Base-by-base conservation (phyloP, 1,140 invertebrate species). In the Telenomus remus region DNA sequence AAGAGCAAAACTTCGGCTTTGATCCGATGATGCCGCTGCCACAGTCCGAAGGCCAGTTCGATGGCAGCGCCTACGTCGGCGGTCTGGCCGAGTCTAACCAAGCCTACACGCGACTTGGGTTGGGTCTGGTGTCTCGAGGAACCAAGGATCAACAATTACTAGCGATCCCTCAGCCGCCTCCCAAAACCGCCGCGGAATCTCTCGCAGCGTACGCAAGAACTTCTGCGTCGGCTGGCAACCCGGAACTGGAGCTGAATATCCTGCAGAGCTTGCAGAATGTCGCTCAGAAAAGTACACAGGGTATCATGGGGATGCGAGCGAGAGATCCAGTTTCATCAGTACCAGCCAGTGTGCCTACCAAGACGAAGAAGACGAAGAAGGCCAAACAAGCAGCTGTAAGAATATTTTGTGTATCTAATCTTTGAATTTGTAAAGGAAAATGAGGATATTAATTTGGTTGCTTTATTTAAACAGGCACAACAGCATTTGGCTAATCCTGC, bases 201-300 rank as follows among this genome's bases (percentile, higher is more conserved):
- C 19, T 86, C 0, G 53, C 60, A 4, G 54, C 79, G 0, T 88
- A 88, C 9, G 76, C 81, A 3, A 78, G 85, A 8, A 78, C 61
- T 4, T 44, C 80, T 0, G 73, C 76, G 0, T 4, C 80, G 0
- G 2, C 70, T 9, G 49, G 64, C 0, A 71, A 84, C 4, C 43
- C 83, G 0, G 86, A 88, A n/a, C n/a, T 87, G 2, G 86, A 88
- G 27, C 71, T 87, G 0, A 87, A 86, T 70, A 73, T 88, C 0
- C 39, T 87, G 6, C 86, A 87, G 27, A 87, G 78, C 61, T 46
- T 87, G 12, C 86, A 87, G 34, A 85, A 72, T 12, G 80, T 73
- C 11, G 79, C 82, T 0, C 79, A 79, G 4, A 88, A 88, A 27
- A 81, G 68, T 19, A 76, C 78, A 0, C 78, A 80, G 13, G 57